Base-by-base conservation (phyloP, 2,797 vertebrate genomes). In the Remorina albescens region DNA sequence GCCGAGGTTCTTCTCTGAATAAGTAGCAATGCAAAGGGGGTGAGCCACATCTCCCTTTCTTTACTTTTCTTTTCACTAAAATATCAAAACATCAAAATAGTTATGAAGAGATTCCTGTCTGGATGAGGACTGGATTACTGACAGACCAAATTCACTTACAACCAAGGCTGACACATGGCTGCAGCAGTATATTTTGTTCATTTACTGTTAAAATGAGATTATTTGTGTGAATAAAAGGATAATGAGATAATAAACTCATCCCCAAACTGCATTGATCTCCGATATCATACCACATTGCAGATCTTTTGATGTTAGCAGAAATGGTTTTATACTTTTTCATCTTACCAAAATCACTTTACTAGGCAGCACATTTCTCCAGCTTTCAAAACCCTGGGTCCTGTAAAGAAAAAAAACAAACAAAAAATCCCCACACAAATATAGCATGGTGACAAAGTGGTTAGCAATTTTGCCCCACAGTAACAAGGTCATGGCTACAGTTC, bases 281-380 rank as follows among this genome's bases (percentile, higher is more conserved):
- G 32, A 80, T 67, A 37, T 65, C 21, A 60, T 25, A 66, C n/a
- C 32, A 68, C 1, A 0, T 12, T 47, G 50, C 51, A 66, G 21
- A 61, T 68, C 32, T 68, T 66, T 13, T 47, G 21, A 70, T 68
- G 59, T 28, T n/a, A 15, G 44, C 28, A 57, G 65, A 70, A 59
- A 65, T 69, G 4, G 5, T 80, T 80, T 77, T 54, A 25, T 77
- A 70, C 72, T 78, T 70, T 74, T 77, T 83, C 67, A 74, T 76
- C 41, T 61, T 51, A 60, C 72, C 54, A 81, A 76, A 70, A 54
- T 64, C 50, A 70, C 65, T 84, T 82, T 68, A 59, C 61, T 34
- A 54, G 57, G 41, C n/a, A 74, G 47, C 72, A 30, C 59, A 51
- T 62, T 42, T 67, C 47, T 41, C 8, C 36, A 42, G 23, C 34